A percentile compares a stretch with the other conserved stretches of the same genome.
Evolutionary conservation across 2,113 vertebrate species (phyloP).

Genomic region (Gasterosteus aculeatus): DNA sequence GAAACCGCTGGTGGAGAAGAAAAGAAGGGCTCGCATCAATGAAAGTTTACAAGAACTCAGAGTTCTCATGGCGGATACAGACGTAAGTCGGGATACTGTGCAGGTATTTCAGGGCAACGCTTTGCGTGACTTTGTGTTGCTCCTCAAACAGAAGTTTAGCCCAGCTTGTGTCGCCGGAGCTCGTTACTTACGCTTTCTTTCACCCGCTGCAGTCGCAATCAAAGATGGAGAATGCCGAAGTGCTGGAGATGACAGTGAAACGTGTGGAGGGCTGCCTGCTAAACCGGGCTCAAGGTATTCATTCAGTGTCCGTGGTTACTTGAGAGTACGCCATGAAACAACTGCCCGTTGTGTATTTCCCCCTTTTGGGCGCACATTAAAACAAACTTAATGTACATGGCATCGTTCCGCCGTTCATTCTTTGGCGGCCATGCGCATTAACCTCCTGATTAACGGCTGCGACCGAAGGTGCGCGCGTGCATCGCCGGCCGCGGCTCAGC

Average conservation of each 20-base stretch:
- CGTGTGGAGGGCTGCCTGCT: conserved; percentile 86
- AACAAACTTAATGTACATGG: background rate
- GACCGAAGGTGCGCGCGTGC: conserved; percentile 33
- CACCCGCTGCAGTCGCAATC: conserved; percentile 81
- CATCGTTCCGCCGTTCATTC: background rate
- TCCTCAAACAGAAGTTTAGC: background rate
- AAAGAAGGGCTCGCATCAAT: conserved; percentile 91
- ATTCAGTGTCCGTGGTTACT: background rate
- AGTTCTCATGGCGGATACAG: conserved; percentile 83
- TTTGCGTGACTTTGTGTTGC: background rate
- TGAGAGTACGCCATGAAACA: background rate
- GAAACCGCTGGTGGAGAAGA: conserved; percentile 92
- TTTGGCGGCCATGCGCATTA: conserved; percentile 4
- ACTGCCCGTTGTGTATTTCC: background rate
- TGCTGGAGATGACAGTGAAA: conserved; percentile 91
- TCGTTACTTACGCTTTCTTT: conserved; percentile 5
- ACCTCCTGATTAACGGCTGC: conserved; percentile 27
- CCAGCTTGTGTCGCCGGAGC: background rate
- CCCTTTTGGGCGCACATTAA: background rate
- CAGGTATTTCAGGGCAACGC: background rate
- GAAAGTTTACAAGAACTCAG: conserved; percentile 91
- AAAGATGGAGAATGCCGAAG: conserved; percentile 94
- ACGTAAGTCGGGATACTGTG: conserved; percentile 77
- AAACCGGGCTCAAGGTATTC: conserved; percentile 83
- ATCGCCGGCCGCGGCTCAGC: conserved; percentile 4